A percentile compares a stretch with the other conserved stretches of the same genome.
These are phyloP conservation scores for Xiphias gladius DNA, from an alignment of 2,113 vertebrate species.

Conservation along the genomic window DNA sequence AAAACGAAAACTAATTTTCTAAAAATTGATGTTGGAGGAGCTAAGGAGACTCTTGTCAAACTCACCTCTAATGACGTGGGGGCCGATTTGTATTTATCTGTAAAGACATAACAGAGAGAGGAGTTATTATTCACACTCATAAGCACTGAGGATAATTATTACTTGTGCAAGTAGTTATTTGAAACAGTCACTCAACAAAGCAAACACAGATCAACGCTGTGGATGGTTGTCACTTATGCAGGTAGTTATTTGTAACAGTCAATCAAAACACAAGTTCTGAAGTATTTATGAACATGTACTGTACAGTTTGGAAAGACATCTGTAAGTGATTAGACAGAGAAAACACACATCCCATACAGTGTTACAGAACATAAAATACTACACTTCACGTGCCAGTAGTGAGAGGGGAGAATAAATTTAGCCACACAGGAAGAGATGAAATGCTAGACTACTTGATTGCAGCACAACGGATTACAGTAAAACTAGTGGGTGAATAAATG, in stretches of 20 bases:
- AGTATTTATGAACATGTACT: slow-evolving; percentile 21
- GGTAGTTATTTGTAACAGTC: slow-evolving; percentile 8
- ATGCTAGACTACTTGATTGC: not conserved
- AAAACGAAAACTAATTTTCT: not conserved
- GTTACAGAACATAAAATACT: slow-evolving; percentile 43
- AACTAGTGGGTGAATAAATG: slow-evolving; percentile 39
- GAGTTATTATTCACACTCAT: slow-evolving; percentile 42
- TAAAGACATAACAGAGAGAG: slow-evolving; percentile 62
- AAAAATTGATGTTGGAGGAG: slow-evolving; percentile 8
- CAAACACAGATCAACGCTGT: slow-evolving; percentile 18
- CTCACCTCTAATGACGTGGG: slow-evolving; percentile 93
- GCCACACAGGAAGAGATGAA: not conserved
- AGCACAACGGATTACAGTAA: not conserved
- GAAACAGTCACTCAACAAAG: slow-evolving; percentile 16
- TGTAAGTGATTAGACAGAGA: not conserved
- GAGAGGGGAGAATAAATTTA: not conserved
- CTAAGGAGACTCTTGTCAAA: slow-evolving; percentile 24
- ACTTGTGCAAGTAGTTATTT: slow-evolving; percentile 2
- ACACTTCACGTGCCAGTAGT: not conserved
- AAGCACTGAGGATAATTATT: not conserved
- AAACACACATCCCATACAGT: not conserved
- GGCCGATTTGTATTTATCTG: slow-evolving; percentile 86
- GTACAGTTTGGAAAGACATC: not conserved
- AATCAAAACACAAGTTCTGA: slow-evolving; percentile 32
- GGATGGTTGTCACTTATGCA: not conserved